phyloP scores from a whole-genome alignment of 2,113 vertebrate genomes.

The Noturus placidus region DNA sequence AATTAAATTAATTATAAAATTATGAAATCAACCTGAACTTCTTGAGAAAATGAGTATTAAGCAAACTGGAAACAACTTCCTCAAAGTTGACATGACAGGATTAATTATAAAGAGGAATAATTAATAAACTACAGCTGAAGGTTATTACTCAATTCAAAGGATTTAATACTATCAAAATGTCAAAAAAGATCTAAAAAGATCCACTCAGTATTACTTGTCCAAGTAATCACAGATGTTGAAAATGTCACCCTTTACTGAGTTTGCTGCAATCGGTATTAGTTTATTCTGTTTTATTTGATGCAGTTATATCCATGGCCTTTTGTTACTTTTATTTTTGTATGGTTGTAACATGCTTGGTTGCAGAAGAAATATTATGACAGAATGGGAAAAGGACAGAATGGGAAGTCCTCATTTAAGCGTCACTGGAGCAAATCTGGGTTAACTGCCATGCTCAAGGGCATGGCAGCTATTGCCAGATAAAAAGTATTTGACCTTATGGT shows the following conservation, averaged over 20 bases:
- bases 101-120: not conserved
- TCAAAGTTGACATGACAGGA: not conserved
- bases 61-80: not conserved
- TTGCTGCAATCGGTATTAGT: not conserved
- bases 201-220: not conserved
- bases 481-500: constrained; percentile 11
- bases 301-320: not conserved
- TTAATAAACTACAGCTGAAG: not conserved
- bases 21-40: not conserved
- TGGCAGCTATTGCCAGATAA: not conserved
- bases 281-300: not conserved
- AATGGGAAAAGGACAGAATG: not conserved
- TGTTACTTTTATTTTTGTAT: not conserved
- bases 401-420: not conserved
- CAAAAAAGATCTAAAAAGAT: not conserved
- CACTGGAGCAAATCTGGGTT: constrained; percentile 37
- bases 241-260: not conserved
- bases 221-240: not conserved
- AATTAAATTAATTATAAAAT: not conserved
- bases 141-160: not conserved
- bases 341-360: not conserved
- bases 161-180: not conserved
- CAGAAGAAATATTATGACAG: not conserved
- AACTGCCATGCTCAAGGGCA: constrained; percentile 14
- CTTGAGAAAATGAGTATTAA: not conserved